Percentiles rank a stretch among this genome's conserved stretches.
Conservation (phyloP, 2,113 vertebrate species). For the Indicator indicator region DNA sequence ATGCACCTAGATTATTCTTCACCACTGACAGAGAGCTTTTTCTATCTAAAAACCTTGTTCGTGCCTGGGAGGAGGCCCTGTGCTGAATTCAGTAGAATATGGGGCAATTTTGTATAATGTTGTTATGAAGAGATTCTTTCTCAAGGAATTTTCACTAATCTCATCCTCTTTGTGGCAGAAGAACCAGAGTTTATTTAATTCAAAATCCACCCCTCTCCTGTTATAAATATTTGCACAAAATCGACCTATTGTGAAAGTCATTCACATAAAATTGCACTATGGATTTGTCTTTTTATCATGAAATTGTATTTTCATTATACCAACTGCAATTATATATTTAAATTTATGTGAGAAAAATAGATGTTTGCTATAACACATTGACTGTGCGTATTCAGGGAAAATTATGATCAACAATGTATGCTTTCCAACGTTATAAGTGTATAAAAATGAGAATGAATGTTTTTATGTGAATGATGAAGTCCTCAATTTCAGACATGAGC, state of each 20-base stretch:
- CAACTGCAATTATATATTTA: neutral
- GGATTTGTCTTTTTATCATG: neutral
- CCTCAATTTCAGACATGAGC: neutral
- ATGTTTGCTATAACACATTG: neutral
- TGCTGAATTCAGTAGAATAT: neutral
- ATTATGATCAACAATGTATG: neutral
- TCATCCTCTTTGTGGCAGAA: neutral
- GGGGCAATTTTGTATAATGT: neutral
- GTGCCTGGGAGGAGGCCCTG: neutral
- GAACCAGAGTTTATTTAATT: neutral
- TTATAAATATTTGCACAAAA: neutral
- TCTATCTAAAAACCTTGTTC: neutral
- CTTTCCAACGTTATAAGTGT: neutral
- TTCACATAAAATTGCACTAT: neutral
- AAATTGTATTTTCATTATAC: neutral
- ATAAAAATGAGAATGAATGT: neutral
- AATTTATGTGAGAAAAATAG: neutral
- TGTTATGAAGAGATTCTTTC: neutral
- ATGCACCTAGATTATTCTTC: neutral
- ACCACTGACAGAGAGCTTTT: neutral
- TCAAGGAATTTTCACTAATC: neutral
- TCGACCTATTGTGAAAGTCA: neutral
- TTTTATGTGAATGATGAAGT: neutral
- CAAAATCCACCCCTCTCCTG: neutral
- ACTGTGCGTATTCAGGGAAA: neutral